Conservation (phyloP, 2,888 invertebrate genomes). For the Drosophila incognita region DNA sequence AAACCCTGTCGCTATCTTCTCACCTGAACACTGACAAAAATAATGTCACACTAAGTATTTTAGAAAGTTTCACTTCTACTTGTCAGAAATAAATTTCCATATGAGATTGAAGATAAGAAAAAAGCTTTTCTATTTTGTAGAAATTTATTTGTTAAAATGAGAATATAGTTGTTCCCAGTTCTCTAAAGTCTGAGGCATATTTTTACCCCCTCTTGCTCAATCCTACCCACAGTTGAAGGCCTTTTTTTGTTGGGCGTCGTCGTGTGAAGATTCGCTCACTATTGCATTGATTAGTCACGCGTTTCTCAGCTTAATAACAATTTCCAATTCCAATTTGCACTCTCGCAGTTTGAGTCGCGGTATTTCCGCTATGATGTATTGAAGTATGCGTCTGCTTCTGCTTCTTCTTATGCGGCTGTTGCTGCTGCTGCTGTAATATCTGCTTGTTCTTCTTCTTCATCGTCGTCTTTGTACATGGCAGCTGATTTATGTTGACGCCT, state of each 20-base stretch:
- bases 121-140: not conserved
- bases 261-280: conserved; percentile 73
- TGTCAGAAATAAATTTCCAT: not conserved
- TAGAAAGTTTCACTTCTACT: not conserved
- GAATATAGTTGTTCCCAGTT: not conserved
- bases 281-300: conserved; percentile 82
- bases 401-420: conserved; percentile 6
- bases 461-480: conserved; percentile 46
- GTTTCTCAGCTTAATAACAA: conserved; percentile 17
- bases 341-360: conserved; percentile 12
- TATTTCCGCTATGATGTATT: conserved; percentile 40
- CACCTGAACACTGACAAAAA: not conserved
- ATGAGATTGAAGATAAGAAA: not conserved
- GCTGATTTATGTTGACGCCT: conserved; percentile 85
- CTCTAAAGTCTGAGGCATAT: not conserved
- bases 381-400: conserved; percentile 14
- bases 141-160: not conserved
- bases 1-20: conserved; percentile 4
- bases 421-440: conserved; percentile 6
- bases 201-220: not conserved
- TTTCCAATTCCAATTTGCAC: conserved; percentile 18
- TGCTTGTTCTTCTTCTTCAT: not conserved
- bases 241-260: conserved; percentile 10
- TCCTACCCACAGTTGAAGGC: conserved; percentile 19
- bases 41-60: not conserved